These are phyloP conservation scores for Corythoichthys intestinalis DNA, from an alignment of 2,113 vertebrate genomes.

Conservation along the genomic window DNA sequence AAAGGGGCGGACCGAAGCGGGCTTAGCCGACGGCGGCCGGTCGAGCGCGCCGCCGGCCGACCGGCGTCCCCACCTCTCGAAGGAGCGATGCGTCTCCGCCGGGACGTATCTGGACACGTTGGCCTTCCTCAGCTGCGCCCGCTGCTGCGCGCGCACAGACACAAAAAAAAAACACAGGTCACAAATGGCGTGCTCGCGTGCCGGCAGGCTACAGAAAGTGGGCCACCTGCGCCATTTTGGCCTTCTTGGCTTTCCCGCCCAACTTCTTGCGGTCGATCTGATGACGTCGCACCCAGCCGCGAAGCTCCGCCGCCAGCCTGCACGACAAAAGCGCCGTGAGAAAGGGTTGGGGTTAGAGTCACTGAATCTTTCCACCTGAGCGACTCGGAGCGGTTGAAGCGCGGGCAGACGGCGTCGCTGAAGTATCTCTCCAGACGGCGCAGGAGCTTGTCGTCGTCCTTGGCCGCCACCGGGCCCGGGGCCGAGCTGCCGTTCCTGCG, in stretches of 20 bases:
- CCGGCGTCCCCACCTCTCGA: conserved; percentile 65
- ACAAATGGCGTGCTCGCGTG: background rate
- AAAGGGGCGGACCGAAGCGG: background rate
- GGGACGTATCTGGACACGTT: conserved; percentile 79
- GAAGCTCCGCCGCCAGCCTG: conserved; percentile 84
- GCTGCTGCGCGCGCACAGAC: conserved; percentile 54
- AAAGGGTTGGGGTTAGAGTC: too few relatives aligned
- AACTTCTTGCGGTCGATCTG: conserved; percentile 82
- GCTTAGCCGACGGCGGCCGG: too few relatives aligned
- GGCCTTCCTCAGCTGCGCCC: conserved; percentile 73
- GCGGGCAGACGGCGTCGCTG: conserved; percentile 80
- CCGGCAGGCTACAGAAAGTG: background rate
- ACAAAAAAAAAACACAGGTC: background rate
- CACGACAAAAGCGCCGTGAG: background rate
- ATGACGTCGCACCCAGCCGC: conserved; percentile 85
- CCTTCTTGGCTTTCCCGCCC: conserved; percentile 72
- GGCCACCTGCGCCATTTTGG: conserved; percentile 75
- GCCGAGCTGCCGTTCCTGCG: conserved; percentile 78
- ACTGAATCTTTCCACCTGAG: conserved; percentile 69
- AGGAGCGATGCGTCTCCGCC: conserved; percentile 68
- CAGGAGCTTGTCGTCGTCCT: conserved; percentile 75
- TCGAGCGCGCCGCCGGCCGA: too few relatives aligned
- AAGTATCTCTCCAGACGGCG: conserved; percentile 84
- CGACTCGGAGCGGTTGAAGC: conserved; percentile 88
- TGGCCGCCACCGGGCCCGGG: conserved; percentile 69